Conservation (phyloP, 2,888 invertebrate species). For the Peribatodes rhomboidaria region DNA sequence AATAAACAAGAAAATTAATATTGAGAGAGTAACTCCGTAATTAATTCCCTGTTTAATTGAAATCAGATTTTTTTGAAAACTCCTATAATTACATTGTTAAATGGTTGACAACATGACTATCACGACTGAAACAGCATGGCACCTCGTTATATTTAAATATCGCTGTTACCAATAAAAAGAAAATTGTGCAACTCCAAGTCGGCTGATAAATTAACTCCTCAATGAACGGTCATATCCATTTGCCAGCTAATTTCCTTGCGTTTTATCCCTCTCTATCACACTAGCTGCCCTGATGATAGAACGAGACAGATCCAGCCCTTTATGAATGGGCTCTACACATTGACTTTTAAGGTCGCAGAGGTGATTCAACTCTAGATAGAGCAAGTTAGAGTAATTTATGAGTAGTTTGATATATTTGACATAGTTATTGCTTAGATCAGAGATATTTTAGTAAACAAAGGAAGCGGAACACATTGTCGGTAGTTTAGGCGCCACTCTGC, state of each 20-base stretch:
- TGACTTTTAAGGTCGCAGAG: slow-evolving; percentile 78
- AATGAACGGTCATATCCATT: slow-evolving; percentile 23
- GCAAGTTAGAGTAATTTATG: slow-evolving; percentile 49
- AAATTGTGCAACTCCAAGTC: slow-evolving; percentile 1
- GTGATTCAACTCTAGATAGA: slow-evolving; percentile 70
- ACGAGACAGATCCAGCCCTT: slow-evolving; percentile 51
- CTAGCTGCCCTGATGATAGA: slow-evolving; percentile 38
- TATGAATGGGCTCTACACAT: slow-evolving; percentile 74
- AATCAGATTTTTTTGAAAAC: too few relatives aligned
- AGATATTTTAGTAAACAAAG: slow-evolving; percentile 27
- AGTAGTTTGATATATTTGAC: slow-evolving; percentile 30
- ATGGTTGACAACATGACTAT: too few relatives aligned
- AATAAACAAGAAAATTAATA: too few relatives aligned
- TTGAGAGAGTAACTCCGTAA: too few relatives aligned
- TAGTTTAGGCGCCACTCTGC: background rate
- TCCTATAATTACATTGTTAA: too few relatives aligned
- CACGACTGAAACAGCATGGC: background rate
- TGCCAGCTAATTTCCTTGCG: slow-evolving; percentile 55
- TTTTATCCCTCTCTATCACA: slow-evolving; percentile 51
- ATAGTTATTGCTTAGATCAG: slow-evolving; percentile 26
- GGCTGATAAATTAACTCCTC: slow-evolving; percentile 25
- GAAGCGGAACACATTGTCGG: slow-evolving; percentile 4
- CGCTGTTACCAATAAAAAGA: too few relatives aligned
- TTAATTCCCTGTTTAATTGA: too few relatives aligned
- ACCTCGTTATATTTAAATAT: too few relatives aligned